Conservation (phyloP, 2,888 invertebrate species). For the Zhuqinia jingwanae region DNA sequence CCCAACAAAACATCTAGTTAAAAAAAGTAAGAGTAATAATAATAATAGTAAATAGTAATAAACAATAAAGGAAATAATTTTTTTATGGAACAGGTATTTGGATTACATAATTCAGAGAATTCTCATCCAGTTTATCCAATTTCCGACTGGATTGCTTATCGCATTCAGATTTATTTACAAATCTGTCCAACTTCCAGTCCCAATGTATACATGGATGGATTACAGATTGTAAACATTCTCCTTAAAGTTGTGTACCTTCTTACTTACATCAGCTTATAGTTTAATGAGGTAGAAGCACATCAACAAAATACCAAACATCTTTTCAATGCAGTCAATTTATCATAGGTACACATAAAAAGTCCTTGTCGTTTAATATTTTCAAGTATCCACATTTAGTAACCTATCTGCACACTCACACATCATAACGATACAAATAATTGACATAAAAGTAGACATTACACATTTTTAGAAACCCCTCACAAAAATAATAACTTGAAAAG, state of each 20-base stretch:
- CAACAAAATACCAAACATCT: not conserved
- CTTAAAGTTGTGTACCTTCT: not conserved
- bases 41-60: not conserved
- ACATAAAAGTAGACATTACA: conserved; percentile 17
- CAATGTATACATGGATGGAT: not conserved
- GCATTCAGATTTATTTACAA: not conserved
- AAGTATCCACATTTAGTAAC: not conserved
- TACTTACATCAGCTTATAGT: conserved; percentile 30
- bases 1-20: not conserved
- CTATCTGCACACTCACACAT: not conserved
- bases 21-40: not conserved
- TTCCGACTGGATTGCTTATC: conserved; percentile 1
- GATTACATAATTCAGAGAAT: not conserved
- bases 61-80: not conserved
- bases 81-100: not conserved
- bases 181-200: not conserved
- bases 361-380: not conserved
- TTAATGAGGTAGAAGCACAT: conserved; percentile 49
- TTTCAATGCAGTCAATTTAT: no score
- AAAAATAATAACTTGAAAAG: no score
- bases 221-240: not conserved
- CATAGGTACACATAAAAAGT: not conserved
- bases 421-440: conserved; percentile 10
- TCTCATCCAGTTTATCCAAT: not conserved
- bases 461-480: not conserved